Evolutionary conservation across 1,140 invertebrate genomes (phyloP).

Genomic region (Palaemon carinicauda): DNA sequence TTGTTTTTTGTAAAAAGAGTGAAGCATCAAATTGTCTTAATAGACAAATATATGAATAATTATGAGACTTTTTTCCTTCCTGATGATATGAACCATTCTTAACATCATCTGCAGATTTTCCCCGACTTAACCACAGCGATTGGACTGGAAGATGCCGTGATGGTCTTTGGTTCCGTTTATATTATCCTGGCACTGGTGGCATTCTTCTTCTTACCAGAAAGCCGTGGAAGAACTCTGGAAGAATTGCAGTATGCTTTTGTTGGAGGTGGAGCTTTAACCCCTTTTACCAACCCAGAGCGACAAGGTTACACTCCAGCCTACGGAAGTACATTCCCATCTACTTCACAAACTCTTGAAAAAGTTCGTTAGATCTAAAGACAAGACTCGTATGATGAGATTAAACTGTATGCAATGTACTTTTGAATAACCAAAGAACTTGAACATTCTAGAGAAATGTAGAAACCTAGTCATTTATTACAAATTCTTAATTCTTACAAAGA

Average conservation of each 20-base stretch:
- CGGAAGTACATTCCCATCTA: conserved; percentile 43
- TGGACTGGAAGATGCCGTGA: conserved; percentile 20
- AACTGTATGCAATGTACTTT: too few species aligned
- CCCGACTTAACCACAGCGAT: conserved; percentile 34
- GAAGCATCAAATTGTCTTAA: background rate
- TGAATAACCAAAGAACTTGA: too few species aligned
- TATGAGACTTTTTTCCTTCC: background rate
- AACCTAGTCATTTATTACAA: too few species aligned
- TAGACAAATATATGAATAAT: too few species aligned
- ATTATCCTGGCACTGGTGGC: conserved; percentile 32
- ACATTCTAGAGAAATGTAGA: too few species aligned
- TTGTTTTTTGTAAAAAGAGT: background rate
- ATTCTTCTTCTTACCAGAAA: conserved; percentile 48
- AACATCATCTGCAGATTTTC: conserved; percentile 18
- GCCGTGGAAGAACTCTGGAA: conserved; percentile 36
- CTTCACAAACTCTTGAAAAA: conserved; percentile 17
- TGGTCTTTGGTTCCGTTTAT: conserved; percentile 22
- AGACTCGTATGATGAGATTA: too few species aligned
- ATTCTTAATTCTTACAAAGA: too few species aligned
- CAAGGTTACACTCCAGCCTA: conserved; percentile 43
- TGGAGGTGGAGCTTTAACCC: conserved; percentile 13
- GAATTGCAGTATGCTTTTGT: conserved; percentile 47
- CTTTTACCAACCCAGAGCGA: conserved; percentile 19
- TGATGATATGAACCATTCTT: background rate
- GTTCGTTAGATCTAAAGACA: conserved; percentile 4